Evolutionary conservation across 2,113 vertebrate genomes (phyloP).

Genomic region (Solea solea): DNA sequence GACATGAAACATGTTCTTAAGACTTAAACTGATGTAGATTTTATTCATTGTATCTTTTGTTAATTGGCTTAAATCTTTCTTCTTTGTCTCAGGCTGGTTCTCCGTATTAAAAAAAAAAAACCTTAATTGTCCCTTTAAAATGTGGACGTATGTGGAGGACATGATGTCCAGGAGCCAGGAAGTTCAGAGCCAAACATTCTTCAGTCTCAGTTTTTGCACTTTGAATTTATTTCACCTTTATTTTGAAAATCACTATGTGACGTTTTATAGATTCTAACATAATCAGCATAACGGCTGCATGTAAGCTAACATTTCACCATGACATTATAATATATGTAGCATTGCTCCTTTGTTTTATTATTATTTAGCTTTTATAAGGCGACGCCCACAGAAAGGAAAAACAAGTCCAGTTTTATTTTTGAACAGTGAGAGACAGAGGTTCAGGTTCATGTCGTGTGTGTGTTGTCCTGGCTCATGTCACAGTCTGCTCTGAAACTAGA

Average conservation of each 20-base stretch:
- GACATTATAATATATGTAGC: constrained; percentile 38
- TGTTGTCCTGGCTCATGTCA: too few relatives aligned
- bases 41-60: too few relatives aligned
- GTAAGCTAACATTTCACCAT: constrained; percentile 38
- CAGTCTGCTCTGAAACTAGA: too few relatives aligned
- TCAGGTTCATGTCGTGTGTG: too few relatives aligned
- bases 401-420: constrained; percentile 12
- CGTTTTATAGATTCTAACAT: constrained; percentile 40
- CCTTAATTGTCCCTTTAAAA: too few relatives aligned
- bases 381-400: constrained; percentile 41
- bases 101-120: too few relatives aligned
- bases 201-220: constrained; percentile 48
- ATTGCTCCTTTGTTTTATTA: background rate
- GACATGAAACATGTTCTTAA: too few relatives aligned
- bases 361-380: constrained; percentile 20
- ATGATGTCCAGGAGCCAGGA: too few relatives aligned
- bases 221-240: constrained; percentile 37
- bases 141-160: background rate
- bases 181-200: background rate
- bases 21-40: too few relatives aligned
- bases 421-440: constrained; percentile 2
- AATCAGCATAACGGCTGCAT: constrained; percentile 19
- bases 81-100: too few relatives aligned
- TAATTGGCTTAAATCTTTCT: too few relatives aligned
- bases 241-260: constrained; percentile 36